Base-by-base conservation (phyloP, 2,113 vertebrate genomes). In the Sinocyclocheilus anshuiensis region DNA sequence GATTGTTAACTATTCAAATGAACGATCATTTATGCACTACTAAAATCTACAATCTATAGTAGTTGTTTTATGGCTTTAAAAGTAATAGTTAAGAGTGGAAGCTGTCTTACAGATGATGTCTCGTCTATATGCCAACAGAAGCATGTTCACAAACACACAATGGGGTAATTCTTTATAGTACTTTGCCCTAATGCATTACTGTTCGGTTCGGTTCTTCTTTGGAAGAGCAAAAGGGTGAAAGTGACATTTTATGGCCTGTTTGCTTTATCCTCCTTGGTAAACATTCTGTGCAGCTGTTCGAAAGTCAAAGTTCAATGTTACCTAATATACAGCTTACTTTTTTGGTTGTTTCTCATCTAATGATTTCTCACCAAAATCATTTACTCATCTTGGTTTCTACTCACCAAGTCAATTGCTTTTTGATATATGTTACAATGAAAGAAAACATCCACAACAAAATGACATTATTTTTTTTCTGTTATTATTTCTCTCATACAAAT, bases 271-370 rank as follows among this genome's bases (percentile, higher is more conserved):
- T 3, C n/a, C 55, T 63, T 5, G n/a, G 77, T 61, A 57, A 65
- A 26, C 59, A 12, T 9, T 65, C 45, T 4, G 26, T 16, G n/a
- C 39, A 81, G 59, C 9, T 65, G 78, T 63, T 65, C 8, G 4
- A 67, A 29, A 48, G n/a, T 48, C 79, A 81, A 81, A 42, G 79
- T 65, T 67, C 59, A 81, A 3, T 18, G 57, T 63, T 80, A 20
- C 36, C 36, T 65, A 65, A 81, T 48, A 29, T 10, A 20, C 22
- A 45, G n/a, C 12, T 26, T 24, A 48, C 45, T 48, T 16, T 42
- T 75, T 24, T 24, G 12, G 11, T 9, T 29, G 15, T 29, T 26
- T 65, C 13, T 61, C 4, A 24, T 16, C 2, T 24, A 6, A 15
- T n/a, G 20, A 55, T 55, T 53, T 80, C 55, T 61, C 33, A 33